Evolutionary conservation across 2,113 vertebrate species (phyloP), one percentile per base, ranked within the genome.

Genomic region (Colossoma macropomum): DNA sequence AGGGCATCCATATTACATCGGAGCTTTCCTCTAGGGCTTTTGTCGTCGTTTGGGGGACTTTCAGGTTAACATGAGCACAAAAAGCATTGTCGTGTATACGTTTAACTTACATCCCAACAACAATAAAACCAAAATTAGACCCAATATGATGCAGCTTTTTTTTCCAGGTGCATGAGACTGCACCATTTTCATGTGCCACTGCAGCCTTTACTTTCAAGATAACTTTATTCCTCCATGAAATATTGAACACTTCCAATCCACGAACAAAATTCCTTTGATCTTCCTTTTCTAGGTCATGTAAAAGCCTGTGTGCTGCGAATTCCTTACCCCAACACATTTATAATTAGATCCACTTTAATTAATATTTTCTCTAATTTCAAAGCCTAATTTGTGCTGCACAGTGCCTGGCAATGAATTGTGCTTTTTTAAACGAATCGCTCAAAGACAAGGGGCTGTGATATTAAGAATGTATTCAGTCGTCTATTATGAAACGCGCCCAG

Each of bases 211-310:
- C 63, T 52, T 84, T 81, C 21, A n/a, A 62, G 62, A 2, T n/a
- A 16, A 59, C 68, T 60, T 86, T 79, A 79, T 66, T 52, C 59
- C 41, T 38, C 73, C 62, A 77, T 89, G 66, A 87, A 90, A 89
- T 86, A 86, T 89, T 88, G 78, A 87, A 88, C 63, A 84, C 73
- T 80, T 85, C 62, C 52, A 81, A 84, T 81, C 84, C 82, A 69
- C 75, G 82, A 80, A 81, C 82, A 82, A 86, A 78, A 79, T 70
- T 70, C 80, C n/a, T 87, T 88, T 89, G 84, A 91, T 92, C 81
- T 84, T 60, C 23, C 27, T 81, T 87, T 87, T 88, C 62, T 79
- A 83, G 70, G 79, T 82, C 56, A 88, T 84, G 72, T 81, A 15
- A 73, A 83, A 80, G 76, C 75, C 63, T 66, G 69, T 81, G 77